Conservation (phyloP, 2,888 invertebrate species). For the Heliconius charithonia region DNA sequence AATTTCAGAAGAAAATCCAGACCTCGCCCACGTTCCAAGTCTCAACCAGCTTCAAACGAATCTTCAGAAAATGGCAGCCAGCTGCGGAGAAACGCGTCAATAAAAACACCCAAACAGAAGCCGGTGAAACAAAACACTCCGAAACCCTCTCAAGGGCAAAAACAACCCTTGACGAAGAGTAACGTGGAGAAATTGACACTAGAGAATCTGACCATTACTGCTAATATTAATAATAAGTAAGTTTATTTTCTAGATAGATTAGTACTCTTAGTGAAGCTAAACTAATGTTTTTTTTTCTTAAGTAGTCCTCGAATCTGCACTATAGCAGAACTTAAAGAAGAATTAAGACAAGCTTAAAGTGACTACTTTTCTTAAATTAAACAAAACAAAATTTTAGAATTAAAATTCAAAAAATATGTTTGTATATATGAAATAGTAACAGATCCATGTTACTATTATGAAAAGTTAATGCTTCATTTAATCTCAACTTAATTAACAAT, state of each 20-base stretch:
- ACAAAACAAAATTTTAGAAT: too few species aligned
- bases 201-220: slow-evolving; percentile 74
- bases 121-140: slow-evolving; percentile 48
- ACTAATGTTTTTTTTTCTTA: too few species aligned
- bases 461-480: too few species aligned
- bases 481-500: too few species aligned
- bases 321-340: too few species aligned
- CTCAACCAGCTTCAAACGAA: slow-evolving; percentile 71
- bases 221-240: slow-evolving; percentile 58
- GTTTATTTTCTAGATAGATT: neutral
- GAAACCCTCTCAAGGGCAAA: slow-evolving; percentile 46
- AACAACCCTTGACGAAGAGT: slow-evolving; percentile 46
- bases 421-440: too few species aligned
- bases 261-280: too few species aligned
- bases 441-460: too few species aligned
- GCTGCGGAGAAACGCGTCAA: slow-evolving; percentile 67
- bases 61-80: slow-evolving; percentile 62
- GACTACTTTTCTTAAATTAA: too few species aligned
- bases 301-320: too few species aligned
- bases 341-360: too few species aligned
- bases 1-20: slow-evolving; percentile 56
- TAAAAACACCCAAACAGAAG: slow-evolving; percentile 58
- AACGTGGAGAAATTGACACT: slow-evolving; percentile 56
- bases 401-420: too few species aligned
- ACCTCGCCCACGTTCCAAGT: slow-evolving; percentile 69